A percentile compares a stretch with the other conserved stretches of the same genome.
phyloP scores from a whole-genome alignment of 2,113 vertebrate species.

The Odontesthes bonariensis region DNA sequence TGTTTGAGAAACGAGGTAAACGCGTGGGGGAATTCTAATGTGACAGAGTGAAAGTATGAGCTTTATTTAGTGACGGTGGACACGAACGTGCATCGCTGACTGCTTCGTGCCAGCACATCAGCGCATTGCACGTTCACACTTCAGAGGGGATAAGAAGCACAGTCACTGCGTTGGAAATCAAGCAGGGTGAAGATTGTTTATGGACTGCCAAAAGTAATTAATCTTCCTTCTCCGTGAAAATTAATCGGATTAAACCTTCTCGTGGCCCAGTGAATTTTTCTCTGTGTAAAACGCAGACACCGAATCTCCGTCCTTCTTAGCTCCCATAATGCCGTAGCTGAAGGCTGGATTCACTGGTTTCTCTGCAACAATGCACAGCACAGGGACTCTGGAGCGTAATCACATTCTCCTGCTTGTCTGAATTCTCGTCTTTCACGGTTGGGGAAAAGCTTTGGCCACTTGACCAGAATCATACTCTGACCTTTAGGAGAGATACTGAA shows the following conservation, averaged over 20 bases:
- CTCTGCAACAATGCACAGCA: constrained; percentile 45
- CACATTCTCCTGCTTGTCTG: constrained; percentile 60
- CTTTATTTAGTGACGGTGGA: constrained; percentile 19
- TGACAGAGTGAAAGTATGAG: constrained; percentile 1
- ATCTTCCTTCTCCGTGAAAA: constrained; percentile 74
- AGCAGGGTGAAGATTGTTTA: constrained; percentile 78
- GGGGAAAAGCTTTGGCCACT: constrained; percentile 31
- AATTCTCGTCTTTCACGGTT: constrained; percentile 60
- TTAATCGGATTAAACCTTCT: constrained; percentile 78
- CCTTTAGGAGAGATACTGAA: constrained; percentile 48
- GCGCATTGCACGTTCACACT: constrained; percentile 19
- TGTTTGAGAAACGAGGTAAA: constrained; percentile 22
- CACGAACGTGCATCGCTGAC: constrained; percentile 22
- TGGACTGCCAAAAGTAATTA: constrained; percentile 82
- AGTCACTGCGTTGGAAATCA: constrained; percentile 71
- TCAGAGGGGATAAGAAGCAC: constrained; percentile 43
- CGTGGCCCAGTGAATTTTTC: constrained; percentile 60
- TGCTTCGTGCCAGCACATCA: constrained; percentile 29
- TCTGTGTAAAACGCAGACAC: constrained; percentile 50
- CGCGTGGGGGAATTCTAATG: constrained; percentile 17
- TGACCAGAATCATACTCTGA: constrained; percentile 47
- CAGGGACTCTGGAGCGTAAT: constrained; percentile 51
- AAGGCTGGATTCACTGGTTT: constrained; percentile 48
- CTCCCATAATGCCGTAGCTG: constrained; percentile 36
- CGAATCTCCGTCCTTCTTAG: constrained; percentile 39